phyloP scores from a whole-genome alignment of 2,888 invertebrate genomes.

The Teleiodes luculella region DNA sequence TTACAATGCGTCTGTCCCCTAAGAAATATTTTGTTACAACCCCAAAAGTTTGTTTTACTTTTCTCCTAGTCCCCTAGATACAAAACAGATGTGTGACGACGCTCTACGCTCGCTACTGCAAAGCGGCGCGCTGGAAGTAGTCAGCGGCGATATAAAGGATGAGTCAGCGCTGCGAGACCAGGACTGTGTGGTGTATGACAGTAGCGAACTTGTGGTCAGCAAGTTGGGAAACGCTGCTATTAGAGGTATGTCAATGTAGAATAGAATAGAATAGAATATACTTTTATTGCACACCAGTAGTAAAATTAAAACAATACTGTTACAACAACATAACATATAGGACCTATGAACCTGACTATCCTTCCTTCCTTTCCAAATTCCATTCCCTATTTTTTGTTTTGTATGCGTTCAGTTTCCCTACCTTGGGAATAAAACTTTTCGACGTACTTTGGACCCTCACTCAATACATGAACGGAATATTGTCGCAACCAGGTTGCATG shows the following conservation, averaged over 20 bases:
- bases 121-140: slow-evolving; percentile 46
- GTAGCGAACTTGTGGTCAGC: slow-evolving; percentile 78
- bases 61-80: slow-evolving; percentile 30
- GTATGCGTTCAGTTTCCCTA: too few relatives aligned
- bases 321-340: too few relatives aligned
- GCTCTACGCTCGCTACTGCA: slow-evolving; percentile 42
- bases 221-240: slow-evolving; percentile 89
- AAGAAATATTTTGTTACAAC: too few relatives aligned
- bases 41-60: background rate
- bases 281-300: too few relatives aligned
- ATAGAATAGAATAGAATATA: too few relatives aligned
- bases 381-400: too few relatives aligned
- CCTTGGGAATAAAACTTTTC: too few relatives aligned
- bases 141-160: background rate
- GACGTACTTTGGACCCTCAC: too few relatives aligned
- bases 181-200: slow-evolving; percentile 23
- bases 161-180: background rate
- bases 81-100: slow-evolving; percentile 48
- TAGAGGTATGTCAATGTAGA: slow-evolving; percentile 82
- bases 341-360: too few relatives aligned
- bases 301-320: too few relatives aligned
- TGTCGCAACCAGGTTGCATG: slow-evolving; percentile 82
- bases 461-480: background rate
- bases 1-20: too few relatives aligned
- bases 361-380: too few relatives aligned